Conservation (phyloP, 2,797 vertebrate genomes). For the Limosa lapponica region DNA sequence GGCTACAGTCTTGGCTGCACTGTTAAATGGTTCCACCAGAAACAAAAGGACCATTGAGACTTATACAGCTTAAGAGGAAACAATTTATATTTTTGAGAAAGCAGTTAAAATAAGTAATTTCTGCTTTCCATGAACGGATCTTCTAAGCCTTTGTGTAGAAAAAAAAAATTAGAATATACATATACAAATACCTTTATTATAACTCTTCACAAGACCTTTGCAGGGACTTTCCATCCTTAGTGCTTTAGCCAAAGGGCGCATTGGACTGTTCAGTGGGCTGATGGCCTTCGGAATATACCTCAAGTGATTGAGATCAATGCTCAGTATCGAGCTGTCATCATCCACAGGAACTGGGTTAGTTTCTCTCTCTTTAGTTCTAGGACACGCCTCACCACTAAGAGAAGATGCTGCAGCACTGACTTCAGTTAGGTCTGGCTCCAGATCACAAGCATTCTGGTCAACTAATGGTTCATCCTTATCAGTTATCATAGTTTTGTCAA, state of each 20-base stretch:
- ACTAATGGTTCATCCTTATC: not conserved
- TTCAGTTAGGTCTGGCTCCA: conserved; percentile 69
- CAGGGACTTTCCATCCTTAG: conserved; percentile 76
- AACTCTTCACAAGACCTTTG: conserved; percentile 84
- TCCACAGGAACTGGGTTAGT: conserved; percentile 70
- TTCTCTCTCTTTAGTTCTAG: conserved; percentile 54
- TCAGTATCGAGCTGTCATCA: conserved; percentile 94
- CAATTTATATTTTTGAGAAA: not conserved
- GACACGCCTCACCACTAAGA: conserved; percentile 27
- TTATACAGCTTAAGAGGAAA: not conserved
- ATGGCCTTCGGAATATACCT: conserved; percentile 90
- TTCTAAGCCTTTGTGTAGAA: not conserved
- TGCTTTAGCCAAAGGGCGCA: conserved; percentile 81
- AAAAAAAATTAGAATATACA: not conserved
- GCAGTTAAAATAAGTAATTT: not conserved
- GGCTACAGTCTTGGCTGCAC: not conserved
- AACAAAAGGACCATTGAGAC: not conserved
- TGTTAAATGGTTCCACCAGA: not conserved
- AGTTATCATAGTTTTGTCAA: not conserved
- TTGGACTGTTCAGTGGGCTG: conserved; percentile 93
- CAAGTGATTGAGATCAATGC: conserved; percentile 87
- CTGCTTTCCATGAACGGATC: not conserved
- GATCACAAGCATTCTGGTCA: conserved; percentile 51
- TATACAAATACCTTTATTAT: conserved; percentile 84
- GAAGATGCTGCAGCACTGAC: conserved; percentile 27